These are phyloP conservation scores for Scortum barcoo DNA, from an alignment of 2,113 vertebrate species.

Conservation along the genomic window DNA sequence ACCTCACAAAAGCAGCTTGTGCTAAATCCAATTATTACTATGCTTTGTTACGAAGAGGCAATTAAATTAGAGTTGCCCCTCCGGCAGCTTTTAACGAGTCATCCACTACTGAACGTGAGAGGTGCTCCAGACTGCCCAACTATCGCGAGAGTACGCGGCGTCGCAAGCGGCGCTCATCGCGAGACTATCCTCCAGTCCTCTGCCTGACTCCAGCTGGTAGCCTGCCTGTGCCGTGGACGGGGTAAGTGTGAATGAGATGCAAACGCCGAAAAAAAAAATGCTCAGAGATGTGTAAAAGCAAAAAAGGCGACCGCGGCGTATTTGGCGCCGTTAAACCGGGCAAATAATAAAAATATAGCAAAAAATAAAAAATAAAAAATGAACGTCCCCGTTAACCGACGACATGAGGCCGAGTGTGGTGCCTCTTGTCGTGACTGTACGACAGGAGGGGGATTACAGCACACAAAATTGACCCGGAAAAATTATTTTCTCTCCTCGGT, in stretches of 20 bases:
- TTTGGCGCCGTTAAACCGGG: too few species aligned
- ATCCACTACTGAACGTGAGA: conserved; percentile 31
- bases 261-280: conserved; percentile 61
- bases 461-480: conserved; percentile 44
- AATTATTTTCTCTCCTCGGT: background rate
- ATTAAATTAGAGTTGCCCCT: background rate
- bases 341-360: too few species aligned
- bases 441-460: conserved; percentile 50
- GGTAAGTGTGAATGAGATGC: conserved; percentile 82
- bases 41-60: background rate
- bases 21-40: background rate
- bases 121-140: conserved; percentile 3
- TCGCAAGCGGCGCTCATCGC: conserved; percentile 49
- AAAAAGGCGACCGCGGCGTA: background rate
- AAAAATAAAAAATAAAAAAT: too few species aligned
- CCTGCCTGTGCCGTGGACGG: conserved; percentile 71
- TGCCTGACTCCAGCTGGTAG: conserved; percentile 79
- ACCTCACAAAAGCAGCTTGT: background rate
- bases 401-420: conserved; percentile 60
- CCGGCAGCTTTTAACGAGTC: conserved; percentile 30
- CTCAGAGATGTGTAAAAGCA: background rate
- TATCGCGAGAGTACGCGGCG: conserved; percentile 70
- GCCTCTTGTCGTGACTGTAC: conserved; percentile 77
- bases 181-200: conserved; percentile 70
- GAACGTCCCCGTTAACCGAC: conserved; percentile 41